These are phyloP conservation scores for Hirtodrosophila trivittata DNA, from an alignment of 2,888 invertebrate genomes.

Conservation along the genomic window DNA sequence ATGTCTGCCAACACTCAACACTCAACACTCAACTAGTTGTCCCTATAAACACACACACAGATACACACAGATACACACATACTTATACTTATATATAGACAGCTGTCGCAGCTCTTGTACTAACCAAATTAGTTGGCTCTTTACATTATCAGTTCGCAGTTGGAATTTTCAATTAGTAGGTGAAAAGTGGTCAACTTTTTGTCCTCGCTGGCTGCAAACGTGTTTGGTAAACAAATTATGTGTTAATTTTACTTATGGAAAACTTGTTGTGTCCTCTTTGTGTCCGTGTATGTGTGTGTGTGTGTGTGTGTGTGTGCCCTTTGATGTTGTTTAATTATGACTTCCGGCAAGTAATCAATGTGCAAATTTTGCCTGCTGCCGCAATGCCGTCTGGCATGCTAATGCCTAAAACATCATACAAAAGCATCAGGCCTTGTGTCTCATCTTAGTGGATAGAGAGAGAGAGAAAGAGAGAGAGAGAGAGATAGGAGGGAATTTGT, in stretches of 20 bases:
- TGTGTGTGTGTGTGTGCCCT: slow-evolving; percentile 30
- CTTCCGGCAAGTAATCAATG: slow-evolving; percentile 76
- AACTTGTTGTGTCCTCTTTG: slow-evolving; percentile 20
- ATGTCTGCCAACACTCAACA: slow-evolving; percentile 26
- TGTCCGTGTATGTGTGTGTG: slow-evolving; percentile 4
- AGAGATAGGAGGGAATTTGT: neutral
- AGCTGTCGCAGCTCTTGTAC: slow-evolving; percentile 14
- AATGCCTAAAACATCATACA: slow-evolving; percentile 26
- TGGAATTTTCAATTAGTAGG: slow-evolving; percentile 77
- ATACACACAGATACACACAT: neutral
- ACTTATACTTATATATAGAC: slow-evolving; percentile 14
- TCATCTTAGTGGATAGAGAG: slow-evolving; percentile 9
- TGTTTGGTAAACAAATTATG: slow-evolving; percentile 76
- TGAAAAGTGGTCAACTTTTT: slow-evolving; percentile 69
- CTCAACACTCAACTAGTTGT: slow-evolving; percentile 13
- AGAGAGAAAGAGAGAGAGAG: neutral
- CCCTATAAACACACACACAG: neutral
- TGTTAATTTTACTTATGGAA: slow-evolving; percentile 65
- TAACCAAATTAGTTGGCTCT: slow-evolving; percentile 54
- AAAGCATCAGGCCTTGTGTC: slow-evolving; percentile 21
- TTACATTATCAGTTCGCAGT: slow-evolving; percentile 65
- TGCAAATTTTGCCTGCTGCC: slow-evolving; percentile 59
- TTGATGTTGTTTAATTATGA: slow-evolving; percentile 74
- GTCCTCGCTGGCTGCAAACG: slow-evolving; percentile 58
- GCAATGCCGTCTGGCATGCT: slow-evolving; percentile 48